Conservation (phyloP, 1,140 invertebrate species). For the Zaprionus ghesquierei region DNA sequence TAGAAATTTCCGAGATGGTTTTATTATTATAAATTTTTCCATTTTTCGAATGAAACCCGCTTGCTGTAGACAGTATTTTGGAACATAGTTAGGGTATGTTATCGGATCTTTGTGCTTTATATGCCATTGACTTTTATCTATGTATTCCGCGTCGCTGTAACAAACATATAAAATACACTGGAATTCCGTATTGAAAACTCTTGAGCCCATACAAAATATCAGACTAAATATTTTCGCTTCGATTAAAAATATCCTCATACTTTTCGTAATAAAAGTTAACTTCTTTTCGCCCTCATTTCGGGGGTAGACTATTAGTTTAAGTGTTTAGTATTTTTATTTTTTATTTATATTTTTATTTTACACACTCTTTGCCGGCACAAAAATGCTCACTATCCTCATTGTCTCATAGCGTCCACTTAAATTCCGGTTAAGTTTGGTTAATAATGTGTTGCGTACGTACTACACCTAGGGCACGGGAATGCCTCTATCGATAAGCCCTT, state of each 20-base stretch:
- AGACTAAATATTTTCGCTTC: conserved; percentile 39
- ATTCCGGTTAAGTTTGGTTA: conserved; percentile 25
- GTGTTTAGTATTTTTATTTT: not conserved
- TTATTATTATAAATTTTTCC: not conserved
- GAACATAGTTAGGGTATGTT: conserved; percentile 11
- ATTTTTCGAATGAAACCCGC: conserved; percentile 60
- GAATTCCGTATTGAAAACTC: conserved; percentile 1
- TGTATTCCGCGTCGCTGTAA: conserved; percentile 4
- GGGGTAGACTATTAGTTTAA: conserved; percentile 17
- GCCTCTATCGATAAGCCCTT: conserved; percentile 21
- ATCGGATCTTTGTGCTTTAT: not conserved
- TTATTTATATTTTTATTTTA: not conserved
- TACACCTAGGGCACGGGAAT: conserved; percentile 58
- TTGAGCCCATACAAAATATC: conserved; percentile 30
- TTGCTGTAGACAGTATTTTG: conserved; percentile 21
- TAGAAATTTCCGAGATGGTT: conserved; percentile 14
- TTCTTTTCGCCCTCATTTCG: conserved; percentile 20
- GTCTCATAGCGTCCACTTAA: conserved; percentile 30
- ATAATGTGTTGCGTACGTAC: conserved; percentile 15
- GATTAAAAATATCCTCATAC: conserved; percentile 36
- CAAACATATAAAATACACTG: conserved; percentile 8
- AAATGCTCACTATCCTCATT: conserved; percentile 45
- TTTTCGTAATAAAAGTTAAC: conserved; percentile 51
- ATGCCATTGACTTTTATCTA: conserved; percentile 6
- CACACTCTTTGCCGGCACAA: conserved; percentile 41